Evolutionary conservation across 2,113 vertebrate species (phyloP), one percentile per base, ranked within the genome.

Genomic region (Psittacus erithacus): DNA sequence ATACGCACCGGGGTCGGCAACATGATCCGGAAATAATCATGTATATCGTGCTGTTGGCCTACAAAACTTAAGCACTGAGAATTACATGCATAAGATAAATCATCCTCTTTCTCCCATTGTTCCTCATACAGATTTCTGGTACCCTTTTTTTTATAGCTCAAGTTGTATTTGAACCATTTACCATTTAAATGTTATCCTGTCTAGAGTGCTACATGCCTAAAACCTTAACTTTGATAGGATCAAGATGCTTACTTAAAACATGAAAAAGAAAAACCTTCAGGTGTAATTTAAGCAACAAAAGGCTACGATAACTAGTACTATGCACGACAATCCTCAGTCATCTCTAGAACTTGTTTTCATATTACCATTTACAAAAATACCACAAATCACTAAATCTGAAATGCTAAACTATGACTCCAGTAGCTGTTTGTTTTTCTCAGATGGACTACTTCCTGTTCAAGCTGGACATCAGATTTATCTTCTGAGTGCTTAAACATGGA

Each of bases 281-380:
- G 35, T 82, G 82, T 44, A 73, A 60, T 64, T 77, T 83, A 94
- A 93, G 92, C 92, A 95, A 93, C 29, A 53, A 90, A 96, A 97
- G 50, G 44, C 95, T 95, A 97, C 70, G 3, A 50, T 77, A 90
- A 90, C 96, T 96, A 95, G 71, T 65, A 94, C 96, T 97, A 98
- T 82, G 86, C 95, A 97, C 80, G 38, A 97, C 92, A 95, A 94
- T 81, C 95, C 92, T 95, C 91, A 86, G 89, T 80, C 76, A 91
- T 33, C 76, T 95, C 96, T 90, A 94, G 88, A 94, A 77, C 83
- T 71, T 94, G 55, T 64, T 96, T 94, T 92, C 28, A 14, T 77
- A 43, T 91, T 47, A 80, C 75, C 93, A 92, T 96, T 97, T 95
- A 98, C 97, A 97, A 91, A 96, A 97, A 86, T 88, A 89, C 70